These are phyloP conservation scores for Megaceryle maxima DNA, from an alignment of 2,113 vertebrate genomes.

Conservation along the genomic window DNA sequence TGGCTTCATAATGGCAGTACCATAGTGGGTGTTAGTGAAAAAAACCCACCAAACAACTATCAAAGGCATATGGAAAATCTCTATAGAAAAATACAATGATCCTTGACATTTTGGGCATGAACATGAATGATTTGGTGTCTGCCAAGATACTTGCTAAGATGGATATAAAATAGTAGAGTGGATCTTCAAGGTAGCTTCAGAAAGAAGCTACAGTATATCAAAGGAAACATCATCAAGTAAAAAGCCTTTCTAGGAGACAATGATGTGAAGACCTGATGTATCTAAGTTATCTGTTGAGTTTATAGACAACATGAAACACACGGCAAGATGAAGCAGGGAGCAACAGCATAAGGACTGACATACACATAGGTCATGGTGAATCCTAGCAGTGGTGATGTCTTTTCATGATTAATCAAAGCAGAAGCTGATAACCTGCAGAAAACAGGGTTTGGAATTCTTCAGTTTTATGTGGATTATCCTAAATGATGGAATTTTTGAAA, in stretches of 20 bases:
- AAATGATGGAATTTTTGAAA: neutral
- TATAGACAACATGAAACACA: neutral
- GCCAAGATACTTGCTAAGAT: neutral
- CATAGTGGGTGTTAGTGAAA: neutral
- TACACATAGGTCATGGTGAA: accelerated
- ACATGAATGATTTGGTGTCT: neutral
- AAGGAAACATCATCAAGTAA: neutral
- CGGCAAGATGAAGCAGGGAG: neutral
- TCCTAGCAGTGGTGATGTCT: neutral
- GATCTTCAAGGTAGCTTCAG: neutral
- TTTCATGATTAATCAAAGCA: neutral
- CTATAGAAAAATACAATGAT: neutral
- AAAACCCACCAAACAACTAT: neutral
- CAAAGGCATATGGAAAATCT: neutral
- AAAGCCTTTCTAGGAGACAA: neutral
- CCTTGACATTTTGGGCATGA: neutral
- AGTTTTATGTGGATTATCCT: neutral
- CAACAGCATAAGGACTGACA: neutral
- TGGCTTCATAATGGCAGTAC: neutral
- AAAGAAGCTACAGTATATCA: neutral
- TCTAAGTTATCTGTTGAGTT: neutral
- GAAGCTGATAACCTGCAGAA: neutral
- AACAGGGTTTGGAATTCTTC: neutral
- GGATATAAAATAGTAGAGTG: neutral
- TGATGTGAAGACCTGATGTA: neutral